These are phyloP conservation scores for Lycodopsis pacificus DNA, from an alignment of 2,797 vertebrate species.

Conservation along the genomic window DNA sequence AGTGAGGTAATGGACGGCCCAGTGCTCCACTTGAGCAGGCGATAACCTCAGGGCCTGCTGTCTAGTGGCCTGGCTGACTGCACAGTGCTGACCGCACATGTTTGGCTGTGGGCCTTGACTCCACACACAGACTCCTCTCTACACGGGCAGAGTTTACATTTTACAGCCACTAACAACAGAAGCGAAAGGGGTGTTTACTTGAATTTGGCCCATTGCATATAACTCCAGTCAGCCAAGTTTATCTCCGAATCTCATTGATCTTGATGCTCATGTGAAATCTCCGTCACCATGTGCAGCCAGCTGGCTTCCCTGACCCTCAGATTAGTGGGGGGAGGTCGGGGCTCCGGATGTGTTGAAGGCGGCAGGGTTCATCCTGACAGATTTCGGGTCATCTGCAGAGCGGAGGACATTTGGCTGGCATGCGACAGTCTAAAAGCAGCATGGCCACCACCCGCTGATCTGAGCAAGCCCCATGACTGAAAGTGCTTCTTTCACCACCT, in stretches of 20 bases:
- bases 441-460: conserved; percentile 57
- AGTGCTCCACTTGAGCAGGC: conserved; percentile 73
- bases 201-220: conserved; percentile 46
- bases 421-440: conserved; percentile 48
- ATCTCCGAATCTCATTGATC: conserved; percentile 60
- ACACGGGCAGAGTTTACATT: conserved; percentile 57
- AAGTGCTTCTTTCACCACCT: conserved; percentile 13
- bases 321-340: conserved; percentile 32
- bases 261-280: conserved; percentile 57
- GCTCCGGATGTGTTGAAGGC: conserved; percentile 43
- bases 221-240: conserved; percentile 58
- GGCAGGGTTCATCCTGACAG: conserved; percentile 53
- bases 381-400: conserved; percentile 76
- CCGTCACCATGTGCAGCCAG: conserved; percentile 57
- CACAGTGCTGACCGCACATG: conserved; percentile 62
- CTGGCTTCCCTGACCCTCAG: conserved; percentile 45
- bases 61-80: conserved; percentile 71
- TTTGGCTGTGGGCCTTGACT: conserved; percentile 64
- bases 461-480: conserved; percentile 5
- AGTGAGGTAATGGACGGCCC: conserved; percentile 76
- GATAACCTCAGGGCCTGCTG: conserved; percentile 77
- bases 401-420: conserved; percentile 74
- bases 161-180: conserved; percentile 70
- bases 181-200: conserved; percentile 68
- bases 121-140: conserved; percentile 58